Conservation (phyloP, 2,113 vertebrate species). For the Scomber colias region DNA sequence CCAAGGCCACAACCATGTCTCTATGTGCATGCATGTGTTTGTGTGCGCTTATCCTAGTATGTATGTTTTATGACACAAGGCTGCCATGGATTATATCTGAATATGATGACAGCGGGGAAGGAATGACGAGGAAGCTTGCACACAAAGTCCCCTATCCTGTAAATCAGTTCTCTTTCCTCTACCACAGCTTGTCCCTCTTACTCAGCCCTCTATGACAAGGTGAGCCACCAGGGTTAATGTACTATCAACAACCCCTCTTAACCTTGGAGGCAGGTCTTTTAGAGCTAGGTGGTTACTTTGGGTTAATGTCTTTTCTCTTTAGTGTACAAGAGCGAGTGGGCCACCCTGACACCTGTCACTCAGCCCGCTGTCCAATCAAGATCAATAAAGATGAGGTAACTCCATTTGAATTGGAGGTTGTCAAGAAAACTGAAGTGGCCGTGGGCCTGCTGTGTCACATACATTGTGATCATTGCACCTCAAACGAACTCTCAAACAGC, state of each 20-base stretch:
- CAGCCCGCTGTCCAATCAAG: constrained; percentile 36
- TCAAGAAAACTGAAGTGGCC: constrained; percentile 19
- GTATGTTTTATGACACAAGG: constrained; percentile 46
- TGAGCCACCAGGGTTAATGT: constrained; percentile 68
- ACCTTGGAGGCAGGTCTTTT: constrained; percentile 49
- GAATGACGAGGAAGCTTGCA: constrained; percentile 1
- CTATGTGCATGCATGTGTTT: constrained; percentile 20
- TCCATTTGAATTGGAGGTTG: constrained; percentile 27
- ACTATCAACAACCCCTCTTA: constrained; percentile 64
- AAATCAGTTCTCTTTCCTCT: constrained; percentile 46
- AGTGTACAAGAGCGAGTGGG: constrained; percentile 17
- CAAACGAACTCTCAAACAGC: constrained; percentile 28
- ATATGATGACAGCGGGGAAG: constrained; percentile 17
- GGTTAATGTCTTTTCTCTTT: constrained; percentile 56
- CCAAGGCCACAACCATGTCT: constrained; percentile 41
- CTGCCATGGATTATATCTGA: constrained; percentile 44
- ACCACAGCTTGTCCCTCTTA: background rate
- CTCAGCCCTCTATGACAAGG: constrained; percentile 43
- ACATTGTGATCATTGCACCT: constrained; percentile 26
- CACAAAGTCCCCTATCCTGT: constrained; percentile 9
- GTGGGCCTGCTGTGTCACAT: constrained; percentile 17
- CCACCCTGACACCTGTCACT: constrained; percentile 49
- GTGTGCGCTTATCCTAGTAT: constrained; percentile 6
- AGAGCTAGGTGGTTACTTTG: constrained; percentile 4
- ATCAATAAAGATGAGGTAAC: constrained; percentile 16